phyloP scores from a whole-genome alignment of 2,888 invertebrate species.

The Erannis defoliaria region DNA sequence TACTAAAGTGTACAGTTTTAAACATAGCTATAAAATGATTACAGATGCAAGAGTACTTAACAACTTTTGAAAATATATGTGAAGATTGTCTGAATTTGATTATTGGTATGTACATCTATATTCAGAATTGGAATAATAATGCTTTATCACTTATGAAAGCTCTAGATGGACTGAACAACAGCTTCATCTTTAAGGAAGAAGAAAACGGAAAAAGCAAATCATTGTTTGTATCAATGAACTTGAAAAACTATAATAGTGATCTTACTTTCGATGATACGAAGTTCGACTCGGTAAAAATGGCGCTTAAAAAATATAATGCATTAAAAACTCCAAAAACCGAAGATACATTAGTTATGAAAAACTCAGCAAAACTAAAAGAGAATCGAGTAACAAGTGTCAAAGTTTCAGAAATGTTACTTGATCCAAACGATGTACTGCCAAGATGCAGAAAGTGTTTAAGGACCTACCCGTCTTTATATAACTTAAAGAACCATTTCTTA shows the following conservation, averaged over 20 bases:
- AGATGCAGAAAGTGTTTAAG: constrained; percentile 67
- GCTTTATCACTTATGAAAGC: constrained; percentile 52
- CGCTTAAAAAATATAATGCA: constrained; percentile 51
- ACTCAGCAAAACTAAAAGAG: constrained; percentile 33
- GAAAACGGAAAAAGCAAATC: constrained; percentile 50
- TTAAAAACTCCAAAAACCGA: constrained; percentile 32
- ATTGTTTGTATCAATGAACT: constrained; percentile 62
- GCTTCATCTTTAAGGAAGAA: constrained; percentile 50
- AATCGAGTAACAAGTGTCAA: constrained; percentile 18
- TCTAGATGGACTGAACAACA: constrained; percentile 53
- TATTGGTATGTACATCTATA: constrained; percentile 63
- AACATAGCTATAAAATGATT: constrained; percentile 43
- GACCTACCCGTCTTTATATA: constrained; percentile 54
- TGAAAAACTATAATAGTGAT: constrained; percentile 55
- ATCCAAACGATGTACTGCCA: constrained; percentile 52
- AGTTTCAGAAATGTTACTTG: constrained; percentile 57
- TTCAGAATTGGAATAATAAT: constrained; percentile 56
- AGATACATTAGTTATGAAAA: constrained; percentile 32
- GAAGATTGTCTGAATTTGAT: constrained; percentile 58
- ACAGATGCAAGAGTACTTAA: constrained; percentile 60
- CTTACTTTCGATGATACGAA: constrained; percentile 59
- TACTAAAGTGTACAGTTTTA: background rate
- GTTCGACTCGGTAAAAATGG: constrained; percentile 45
- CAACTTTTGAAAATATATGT: constrained; percentile 61
- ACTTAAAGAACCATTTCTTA: constrained; percentile 64